Percentiles rank a stretch among this genome's conserved stretches.
phyloP scores from a whole-genome alignment of 53 echinoderm and acorn worm species.

The Antedon mediterranea region DNA sequence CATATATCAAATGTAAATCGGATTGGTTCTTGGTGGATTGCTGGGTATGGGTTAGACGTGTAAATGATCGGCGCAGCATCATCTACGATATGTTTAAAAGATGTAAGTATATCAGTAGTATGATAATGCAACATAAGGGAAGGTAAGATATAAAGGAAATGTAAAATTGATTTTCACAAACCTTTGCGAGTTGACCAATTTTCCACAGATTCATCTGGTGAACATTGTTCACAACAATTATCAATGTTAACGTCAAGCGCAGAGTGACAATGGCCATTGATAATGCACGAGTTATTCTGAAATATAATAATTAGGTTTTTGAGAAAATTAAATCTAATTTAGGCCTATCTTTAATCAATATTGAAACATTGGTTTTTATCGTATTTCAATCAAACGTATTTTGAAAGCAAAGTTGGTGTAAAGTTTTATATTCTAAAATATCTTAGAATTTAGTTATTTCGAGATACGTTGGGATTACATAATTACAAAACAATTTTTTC shows the following conservation, averaged over 20 bases:
- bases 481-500: too few species aligned
- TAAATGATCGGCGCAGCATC: background rate
- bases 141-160: background rate
- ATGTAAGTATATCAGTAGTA: too few species aligned
- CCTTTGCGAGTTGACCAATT: background rate
- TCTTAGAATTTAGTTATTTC: too few species aligned
- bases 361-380: too few species aligned
- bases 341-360: too few species aligned
- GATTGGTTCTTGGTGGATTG: background rate
- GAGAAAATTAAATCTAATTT: too few species aligned
- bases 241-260: background rate
- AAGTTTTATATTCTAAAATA: too few species aligned
- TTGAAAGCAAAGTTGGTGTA: too few species aligned
- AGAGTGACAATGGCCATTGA: background rate
- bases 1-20: background rate
- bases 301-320: too few species aligned
- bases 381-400: too few species aligned
- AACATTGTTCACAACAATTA: background rate
- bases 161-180: background rate
- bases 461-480: too few species aligned
- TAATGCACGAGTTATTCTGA: background rate
- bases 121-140: background rate
- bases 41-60: background rate
- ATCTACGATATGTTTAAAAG: background rate
- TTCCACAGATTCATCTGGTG: background rate